Evolutionary conservation across 1,140 invertebrate species (phyloP).

Genomic region (Stegodyphus mimosarum): DNA sequence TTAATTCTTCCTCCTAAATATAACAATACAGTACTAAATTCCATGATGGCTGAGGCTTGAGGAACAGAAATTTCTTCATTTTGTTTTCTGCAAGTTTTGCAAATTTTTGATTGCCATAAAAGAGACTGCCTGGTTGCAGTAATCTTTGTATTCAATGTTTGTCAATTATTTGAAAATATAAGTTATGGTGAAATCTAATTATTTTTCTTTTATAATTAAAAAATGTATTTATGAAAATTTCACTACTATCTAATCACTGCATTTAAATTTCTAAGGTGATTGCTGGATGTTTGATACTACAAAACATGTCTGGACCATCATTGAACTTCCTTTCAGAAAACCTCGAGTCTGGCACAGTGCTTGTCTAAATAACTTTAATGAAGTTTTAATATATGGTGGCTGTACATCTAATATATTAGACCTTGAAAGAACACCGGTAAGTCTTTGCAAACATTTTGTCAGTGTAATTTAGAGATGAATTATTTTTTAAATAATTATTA

Average conservation of each 20-base stretch:
- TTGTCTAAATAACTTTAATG: conserved; percentile 37
- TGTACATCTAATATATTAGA: conserved; percentile 58
- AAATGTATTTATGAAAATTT: no score
- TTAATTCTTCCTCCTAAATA: no score
- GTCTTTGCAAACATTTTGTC: background rate
- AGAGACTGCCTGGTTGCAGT: no score
- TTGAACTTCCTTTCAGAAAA: conserved; percentile 58
- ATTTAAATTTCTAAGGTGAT: conserved; percentile 38
- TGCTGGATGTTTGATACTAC: conserved; percentile 61
- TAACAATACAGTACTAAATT: no score
- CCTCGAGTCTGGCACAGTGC: conserved; percentile 63
- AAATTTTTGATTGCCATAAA: no score
- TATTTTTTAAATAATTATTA: no score
- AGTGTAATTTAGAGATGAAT: background rate
- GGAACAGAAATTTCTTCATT: no score
- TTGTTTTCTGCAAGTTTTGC: no score
- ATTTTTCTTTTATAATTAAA: no score
- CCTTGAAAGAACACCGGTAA: conserved; percentile 41
- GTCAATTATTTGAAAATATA: background rate
- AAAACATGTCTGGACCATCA: conserved; percentile 30
- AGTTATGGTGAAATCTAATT: no score
- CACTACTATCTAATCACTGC: no score
- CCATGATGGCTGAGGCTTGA: no score
- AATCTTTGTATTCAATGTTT: background rate
- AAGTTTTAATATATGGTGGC: conserved; percentile 63